phyloP scores from a whole-genome alignment of 2,888 invertebrate species.

The Rotaria socialis region DNA sequence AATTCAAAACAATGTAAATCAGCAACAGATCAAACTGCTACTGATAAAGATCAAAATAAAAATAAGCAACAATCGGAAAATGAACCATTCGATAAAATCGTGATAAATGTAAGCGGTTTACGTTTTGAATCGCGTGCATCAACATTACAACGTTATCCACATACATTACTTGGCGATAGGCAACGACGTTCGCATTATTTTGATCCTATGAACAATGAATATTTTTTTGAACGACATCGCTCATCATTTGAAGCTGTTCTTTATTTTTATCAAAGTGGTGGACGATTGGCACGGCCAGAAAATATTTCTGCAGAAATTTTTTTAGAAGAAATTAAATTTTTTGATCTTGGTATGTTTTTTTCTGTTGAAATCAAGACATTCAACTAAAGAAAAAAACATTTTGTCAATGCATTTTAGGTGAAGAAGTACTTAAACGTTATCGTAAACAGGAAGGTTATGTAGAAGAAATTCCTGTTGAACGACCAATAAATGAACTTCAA shows the following conservation, averaged over 20 bases:
- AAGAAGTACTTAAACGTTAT: slow-evolving; percentile 49
- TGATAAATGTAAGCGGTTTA: slow-evolving; percentile 55
- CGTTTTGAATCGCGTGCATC: slow-evolving; percentile 57
- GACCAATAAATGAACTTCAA: slow-evolving; percentile 52
- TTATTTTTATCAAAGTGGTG: slow-evolving; percentile 59
- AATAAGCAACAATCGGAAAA: background rate
- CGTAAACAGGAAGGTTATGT: slow-evolving; percentile 57
- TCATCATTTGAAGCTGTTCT: slow-evolving; percentile 57
- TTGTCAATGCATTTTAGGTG: slow-evolving; percentile 49
- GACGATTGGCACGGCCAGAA: slow-evolving; percentile 58
- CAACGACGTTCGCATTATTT: slow-evolving; percentile 53
- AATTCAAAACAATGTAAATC: background rate
- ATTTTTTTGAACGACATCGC: slow-evolving; percentile 57
- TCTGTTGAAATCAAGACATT: too few species aligned
- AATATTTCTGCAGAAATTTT: slow-evolving; percentile 61
- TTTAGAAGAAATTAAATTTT: slow-evolving; percentile 60
- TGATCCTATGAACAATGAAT: slow-evolving; percentile 53
- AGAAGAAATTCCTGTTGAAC: slow-evolving; percentile 52
- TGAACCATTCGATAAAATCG: slow-evolving; percentile 23
- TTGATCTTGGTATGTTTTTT: slow-evolving; percentile 56
- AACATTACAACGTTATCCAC: slow-evolving; percentile 55
- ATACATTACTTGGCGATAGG: slow-evolving; percentile 55
- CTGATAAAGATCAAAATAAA: background rate
- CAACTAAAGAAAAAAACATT: too few species aligned
- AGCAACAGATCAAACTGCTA: background rate